Evolutionary conservation across 2,888 invertebrate genomes (phyloP).

Genomic region (Amphipoea lucens): DNA sequence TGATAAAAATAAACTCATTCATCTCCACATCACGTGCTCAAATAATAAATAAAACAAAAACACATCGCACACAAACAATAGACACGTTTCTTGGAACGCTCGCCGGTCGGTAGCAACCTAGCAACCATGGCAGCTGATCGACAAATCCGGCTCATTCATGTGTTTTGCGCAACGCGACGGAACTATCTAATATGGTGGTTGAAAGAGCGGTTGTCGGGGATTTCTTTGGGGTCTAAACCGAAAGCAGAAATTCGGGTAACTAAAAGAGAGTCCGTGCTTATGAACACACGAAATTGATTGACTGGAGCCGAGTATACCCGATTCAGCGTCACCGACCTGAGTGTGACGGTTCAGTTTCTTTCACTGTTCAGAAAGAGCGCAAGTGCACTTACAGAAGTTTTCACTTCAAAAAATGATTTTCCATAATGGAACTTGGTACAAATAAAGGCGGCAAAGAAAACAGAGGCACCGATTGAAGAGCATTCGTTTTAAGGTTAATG

Average conservation of each 20-base stretch:
- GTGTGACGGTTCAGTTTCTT: neutral
- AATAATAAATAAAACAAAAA: conserved; percentile 63
- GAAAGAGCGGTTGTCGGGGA: neutral
- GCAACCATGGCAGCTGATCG: conserved; percentile 72
- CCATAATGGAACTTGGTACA: no score
- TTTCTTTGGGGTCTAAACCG: neutral
- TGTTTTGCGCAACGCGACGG: conserved; percentile 36
- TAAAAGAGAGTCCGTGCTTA: neutral
- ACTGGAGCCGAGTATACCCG: no score
- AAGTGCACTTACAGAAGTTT: neutral
- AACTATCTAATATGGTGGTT: conserved; percentile 23
- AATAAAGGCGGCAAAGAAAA: neutral
- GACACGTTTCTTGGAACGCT: conserved; percentile 56
- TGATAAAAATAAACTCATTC: conserved; percentile 41
- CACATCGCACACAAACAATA: conserved; percentile 49
- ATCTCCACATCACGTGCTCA: conserved; percentile 44
- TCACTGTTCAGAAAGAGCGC: neutral
- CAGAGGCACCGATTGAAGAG: neutral
- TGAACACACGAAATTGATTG: neutral
- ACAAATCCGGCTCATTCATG: conserved; percentile 64
- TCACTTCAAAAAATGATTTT: neutral
- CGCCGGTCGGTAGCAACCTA: conserved; percentile 39
- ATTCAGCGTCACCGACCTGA: no score
- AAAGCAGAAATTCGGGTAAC: neutral
- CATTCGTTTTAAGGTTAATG: neutral